Evolutionary conservation across 2,888 invertebrate species (phyloP).

Genomic region (Agriopis leucophaearia): DNA sequence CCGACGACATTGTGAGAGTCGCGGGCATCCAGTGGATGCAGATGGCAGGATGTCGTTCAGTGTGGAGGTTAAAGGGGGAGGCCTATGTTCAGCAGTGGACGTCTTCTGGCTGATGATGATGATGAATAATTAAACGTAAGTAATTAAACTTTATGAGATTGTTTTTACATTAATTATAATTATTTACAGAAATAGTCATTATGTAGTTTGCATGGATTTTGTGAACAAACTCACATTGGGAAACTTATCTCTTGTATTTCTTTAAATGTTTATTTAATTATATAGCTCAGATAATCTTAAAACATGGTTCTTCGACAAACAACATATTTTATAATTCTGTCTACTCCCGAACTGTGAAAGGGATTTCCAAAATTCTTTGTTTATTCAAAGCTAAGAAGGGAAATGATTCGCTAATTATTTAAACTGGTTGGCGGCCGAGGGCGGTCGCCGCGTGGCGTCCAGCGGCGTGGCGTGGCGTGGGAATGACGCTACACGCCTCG

Average conservation of each 20-base stretch:
- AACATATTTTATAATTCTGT: constrained; percentile 19
- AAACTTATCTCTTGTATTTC: neutral
- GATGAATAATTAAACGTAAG: too few species aligned
- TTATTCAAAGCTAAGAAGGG: constrained; percentile 23
- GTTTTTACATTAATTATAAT: too few species aligned
- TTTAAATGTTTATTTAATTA: neutral
- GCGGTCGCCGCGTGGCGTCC: neutral
- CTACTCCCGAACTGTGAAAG: constrained; percentile 13
- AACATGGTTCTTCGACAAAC: constrained; percentile 3
- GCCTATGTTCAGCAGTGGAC: too few species aligned
- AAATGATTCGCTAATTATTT: constrained; percentile 28
- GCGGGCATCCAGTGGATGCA: too few species aligned
- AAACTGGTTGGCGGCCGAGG: constrained; percentile 5
- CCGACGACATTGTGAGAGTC: too few species aligned
- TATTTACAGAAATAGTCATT: too few species aligned
- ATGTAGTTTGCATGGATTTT: too few species aligned
- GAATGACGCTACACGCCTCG: neutral
- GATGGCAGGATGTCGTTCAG: too few species aligned
- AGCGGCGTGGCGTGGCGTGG: neutral
- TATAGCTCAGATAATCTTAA: neutral
- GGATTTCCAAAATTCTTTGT: constrained; percentile 23
- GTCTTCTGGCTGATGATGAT: too few species aligned
- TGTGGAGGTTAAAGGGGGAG: too few species aligned
- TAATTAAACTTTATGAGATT: too few species aligned
- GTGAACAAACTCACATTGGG: neutral